A percentile compares a stretch with the other conserved stretches of the same genome.
Evolutionary conservation across 53 echinoderm and acorn worm genomes (phyloP).

Genomic region (Crossaster papposus): DNA sequence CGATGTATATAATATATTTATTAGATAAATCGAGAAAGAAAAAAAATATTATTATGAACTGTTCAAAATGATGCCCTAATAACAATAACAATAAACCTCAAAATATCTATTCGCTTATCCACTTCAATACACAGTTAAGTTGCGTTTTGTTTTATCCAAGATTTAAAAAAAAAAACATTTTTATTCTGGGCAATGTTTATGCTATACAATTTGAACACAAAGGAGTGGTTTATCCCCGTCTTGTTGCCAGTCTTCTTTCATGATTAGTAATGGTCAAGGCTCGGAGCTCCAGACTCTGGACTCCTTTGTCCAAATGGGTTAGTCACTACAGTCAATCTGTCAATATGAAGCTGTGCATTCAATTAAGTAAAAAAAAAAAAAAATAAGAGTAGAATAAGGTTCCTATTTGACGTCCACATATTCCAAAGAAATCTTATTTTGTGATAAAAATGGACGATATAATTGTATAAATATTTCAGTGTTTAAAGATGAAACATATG

Average conservation of each 20-base stretch:
- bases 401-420: background rate
- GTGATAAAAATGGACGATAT: background rate
- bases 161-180: background rate
- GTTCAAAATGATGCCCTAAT: too few relatives aligned
- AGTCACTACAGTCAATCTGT: background rate
- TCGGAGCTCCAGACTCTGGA: background rate
- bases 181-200: background rate
- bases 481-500: too few relatives aligned
- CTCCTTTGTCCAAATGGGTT: constrained; percentile 13
- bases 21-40: too few relatives aligned
- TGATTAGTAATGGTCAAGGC: background rate
- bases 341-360: background rate
- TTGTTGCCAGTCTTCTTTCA: background rate
- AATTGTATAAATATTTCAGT: background rate
- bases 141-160: too few relatives aligned
- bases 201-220: background rate
- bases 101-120: too few relatives aligned
- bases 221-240: background rate
- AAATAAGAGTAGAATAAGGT: too few relatives aligned
- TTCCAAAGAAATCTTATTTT: background rate
- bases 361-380: background rate
- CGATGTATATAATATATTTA: too few relatives aligned
- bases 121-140: too few relatives aligned
- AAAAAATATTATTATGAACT: background rate
- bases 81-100: background rate